Percentiles rank a stretch among this genome's conserved stretches.
These are phyloP conservation scores for Atherinosoma microstoma DNA, from an alignment of 2,797 vertebrate genomes.

Conservation along the genomic window DNA sequence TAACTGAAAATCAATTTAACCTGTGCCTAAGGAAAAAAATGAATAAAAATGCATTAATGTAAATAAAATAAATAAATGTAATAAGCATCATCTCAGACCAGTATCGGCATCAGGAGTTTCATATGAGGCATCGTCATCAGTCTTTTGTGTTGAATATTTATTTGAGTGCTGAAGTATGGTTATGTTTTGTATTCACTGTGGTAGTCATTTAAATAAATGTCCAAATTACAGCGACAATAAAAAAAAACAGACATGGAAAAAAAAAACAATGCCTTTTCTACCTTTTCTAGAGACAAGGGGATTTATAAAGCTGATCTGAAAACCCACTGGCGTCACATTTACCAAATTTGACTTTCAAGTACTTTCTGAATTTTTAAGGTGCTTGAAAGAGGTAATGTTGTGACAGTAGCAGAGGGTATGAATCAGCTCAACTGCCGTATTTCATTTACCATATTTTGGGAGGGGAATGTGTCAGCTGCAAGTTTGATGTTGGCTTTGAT, in stretches of 20 bases:
- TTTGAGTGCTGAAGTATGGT: constrained; percentile 1
- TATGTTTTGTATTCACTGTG: constrained; percentile 3
- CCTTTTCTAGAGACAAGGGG: constrained; percentile 12
- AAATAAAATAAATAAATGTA: no score
- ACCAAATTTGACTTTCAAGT: constrained; percentile 53
- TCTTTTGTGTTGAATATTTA: constrained; percentile 1
- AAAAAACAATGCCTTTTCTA: not conserved
- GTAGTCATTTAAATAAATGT: not conserved
- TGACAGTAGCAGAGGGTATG: constrained; percentile 52
- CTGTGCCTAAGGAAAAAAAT: not conserved
- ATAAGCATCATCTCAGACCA: not conserved
- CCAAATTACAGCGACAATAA: constrained; percentile 6
- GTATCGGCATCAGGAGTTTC: not conserved
- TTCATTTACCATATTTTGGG: constrained; percentile 63
- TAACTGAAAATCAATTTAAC: not conserved
- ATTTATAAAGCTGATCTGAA: constrained; percentile 40
- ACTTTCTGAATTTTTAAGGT: constrained; percentile 27
- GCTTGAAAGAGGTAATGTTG: constrained; percentile 49
- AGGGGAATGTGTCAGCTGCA: constrained; percentile 71
- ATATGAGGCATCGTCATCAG: not conserved
- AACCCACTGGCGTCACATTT: constrained; percentile 26
- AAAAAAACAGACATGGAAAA: constrained; percentile 6
- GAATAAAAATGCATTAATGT: rapidly evolving
- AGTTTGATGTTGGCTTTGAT: constrained; percentile 74
- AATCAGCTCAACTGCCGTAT: constrained; percentile 62